phyloP scores from a whole-genome alignment of 2,113 vertebrate genomes.

The Addax nasomaculatus region DNA sequence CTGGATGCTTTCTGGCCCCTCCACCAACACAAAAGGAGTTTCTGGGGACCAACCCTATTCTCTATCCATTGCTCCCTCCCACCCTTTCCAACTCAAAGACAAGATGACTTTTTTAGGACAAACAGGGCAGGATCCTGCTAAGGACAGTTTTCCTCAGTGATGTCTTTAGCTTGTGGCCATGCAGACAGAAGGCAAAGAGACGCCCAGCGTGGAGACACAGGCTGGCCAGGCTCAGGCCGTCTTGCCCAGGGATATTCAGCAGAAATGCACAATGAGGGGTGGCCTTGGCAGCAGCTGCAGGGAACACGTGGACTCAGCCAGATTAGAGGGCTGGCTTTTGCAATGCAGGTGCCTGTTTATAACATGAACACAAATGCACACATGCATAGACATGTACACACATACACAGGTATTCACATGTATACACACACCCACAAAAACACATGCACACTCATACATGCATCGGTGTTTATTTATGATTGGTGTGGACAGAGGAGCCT shows the following conservation, averaged over 20 bases:
- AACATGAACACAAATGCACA: background rate
- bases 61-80: background rate
- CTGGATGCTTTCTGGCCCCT: background rate
- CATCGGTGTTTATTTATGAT: background rate
- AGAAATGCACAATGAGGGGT: too few species aligned
- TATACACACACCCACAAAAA: background rate
- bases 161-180: background rate
- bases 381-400: background rate
- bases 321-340: background rate
- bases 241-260: background rate
- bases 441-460: accelerated
- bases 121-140: background rate
- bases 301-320: too few species aligned
- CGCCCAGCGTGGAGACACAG: background rate
- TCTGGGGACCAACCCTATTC: background rate
- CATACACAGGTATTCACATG: background rate
- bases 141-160: background rate
- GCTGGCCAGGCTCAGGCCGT: background rate
- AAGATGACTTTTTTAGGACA: background rate
- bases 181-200: background rate
- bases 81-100: background rate
- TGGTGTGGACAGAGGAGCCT: too few species aligned
- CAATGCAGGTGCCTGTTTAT: background rate
- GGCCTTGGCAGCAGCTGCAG: background rate
- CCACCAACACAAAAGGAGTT: background rate